Evolutionary conservation across 2,888 invertebrate genomes (phyloP), one percentile per base, ranked within the genome.

Genomic region (Hemaris fuciformis): DNA sequence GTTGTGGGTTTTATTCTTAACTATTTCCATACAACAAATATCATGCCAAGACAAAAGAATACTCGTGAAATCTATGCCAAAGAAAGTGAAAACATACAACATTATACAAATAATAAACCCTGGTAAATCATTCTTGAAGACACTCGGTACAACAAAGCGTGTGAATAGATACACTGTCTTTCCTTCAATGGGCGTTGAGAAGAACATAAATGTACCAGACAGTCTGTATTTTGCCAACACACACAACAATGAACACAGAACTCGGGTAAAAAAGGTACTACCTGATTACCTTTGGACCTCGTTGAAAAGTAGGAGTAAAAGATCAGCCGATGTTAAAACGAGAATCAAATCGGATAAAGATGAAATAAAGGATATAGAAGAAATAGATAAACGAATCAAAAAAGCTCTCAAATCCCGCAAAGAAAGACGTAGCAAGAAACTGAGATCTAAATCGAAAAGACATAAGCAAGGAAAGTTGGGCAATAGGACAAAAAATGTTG

Each of bases 201-300:
- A 62, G 3, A 59, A 46, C 4, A 4, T 58, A 0, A 65, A 68
- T 22, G 65, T 79, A 0, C 82, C 84, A 0, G 80, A 84, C 1
- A 87, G 83, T 45, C 79, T 77, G 0, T 79, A 77, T 59, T 85
- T 87, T 43, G 76, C 79, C 3, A 34, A 70, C 2, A 76, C 77
- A 1, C 61, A 66, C 2, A 34, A 42, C 4, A 34, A 31, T 1
- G 73, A 79, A 3, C 68, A 71, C 31, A 85, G 80, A 53, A 23
- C 69, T 0, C 78, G 84, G 62, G 77, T 84, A 0, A 87, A 87
- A 63, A 90, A 85, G 69, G 69, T 80, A 5, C 62, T 84, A 13
- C 68, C 77, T 0, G 79, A 81, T 18, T 73, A 70, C 27, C 6
- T 64, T n/a, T 71, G 74, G 64, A 42, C 64, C 0, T 31, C 64